Conservation (phyloP, 1,140 invertebrate species). For the Neodiprion fabricii region DNA sequence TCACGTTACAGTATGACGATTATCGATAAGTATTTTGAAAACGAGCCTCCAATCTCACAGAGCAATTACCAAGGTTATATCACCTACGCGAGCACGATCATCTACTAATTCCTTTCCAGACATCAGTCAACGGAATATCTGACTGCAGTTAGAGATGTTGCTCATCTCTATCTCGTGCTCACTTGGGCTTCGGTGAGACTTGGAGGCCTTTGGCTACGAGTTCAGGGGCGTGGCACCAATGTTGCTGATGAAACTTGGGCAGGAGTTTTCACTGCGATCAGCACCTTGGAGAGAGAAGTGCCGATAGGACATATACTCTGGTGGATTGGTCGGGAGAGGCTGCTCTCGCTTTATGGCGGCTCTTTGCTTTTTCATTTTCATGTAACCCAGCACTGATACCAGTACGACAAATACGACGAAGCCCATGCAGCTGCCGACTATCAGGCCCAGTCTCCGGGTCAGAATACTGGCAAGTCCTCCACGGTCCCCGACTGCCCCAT, state of each 20-base stretch:
- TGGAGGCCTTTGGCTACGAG: constrained; percentile 54
- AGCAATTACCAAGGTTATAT: neutral
- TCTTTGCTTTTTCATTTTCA: constrained; percentile 84
- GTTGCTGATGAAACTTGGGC: constrained; percentile 59
- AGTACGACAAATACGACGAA: constrained; percentile 84
- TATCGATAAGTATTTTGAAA: neutral
- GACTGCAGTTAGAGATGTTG: constrained; percentile 39
- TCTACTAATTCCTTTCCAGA: neutral
- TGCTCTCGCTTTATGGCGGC: constrained; percentile 75
- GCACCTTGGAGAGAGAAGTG: constrained; percentile 68
- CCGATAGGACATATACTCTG: constrained; percentile 78
- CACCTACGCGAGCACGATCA: neutral
- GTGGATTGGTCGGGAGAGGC: constrained; percentile 67
- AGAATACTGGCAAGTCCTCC: constrained; percentile 69
- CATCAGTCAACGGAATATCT: neutral
- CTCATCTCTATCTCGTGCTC: constrained; percentile 51
- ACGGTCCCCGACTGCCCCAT: constrained; percentile 70
- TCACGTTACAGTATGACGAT: neutral
- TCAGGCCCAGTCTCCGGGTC: constrained; percentile 79
- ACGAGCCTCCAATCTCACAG: neutral
- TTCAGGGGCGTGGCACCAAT: constrained; percentile 43
- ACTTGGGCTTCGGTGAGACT: constrained; percentile 33
- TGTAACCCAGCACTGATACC: constrained; percentile 82
- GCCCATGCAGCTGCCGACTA: constrained; percentile 84
- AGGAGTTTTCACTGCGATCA: constrained; percentile 51